A percentile compares a stretch with the other conserved stretches of the same genome.
These are phyloP conservation scores for Spilogale gracilis DNA, from an alignment of 2,113 vertebrate genomes.

Conservation along the genomic window DNA sequence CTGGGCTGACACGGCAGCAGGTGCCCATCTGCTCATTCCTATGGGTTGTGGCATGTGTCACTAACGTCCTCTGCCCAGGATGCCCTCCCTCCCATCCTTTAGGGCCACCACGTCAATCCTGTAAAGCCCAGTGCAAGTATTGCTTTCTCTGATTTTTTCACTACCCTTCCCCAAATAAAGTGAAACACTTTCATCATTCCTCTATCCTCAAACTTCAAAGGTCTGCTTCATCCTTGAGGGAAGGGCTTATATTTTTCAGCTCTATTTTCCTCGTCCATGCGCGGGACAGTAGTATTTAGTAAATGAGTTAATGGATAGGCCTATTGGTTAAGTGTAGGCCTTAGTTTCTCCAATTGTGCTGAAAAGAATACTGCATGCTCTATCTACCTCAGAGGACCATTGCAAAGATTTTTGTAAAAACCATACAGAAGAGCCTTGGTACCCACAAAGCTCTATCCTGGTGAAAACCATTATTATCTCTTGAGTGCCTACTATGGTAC, in stretches of 20 bases:
- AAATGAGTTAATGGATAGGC: neutral
- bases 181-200: neutral
- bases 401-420: neutral
- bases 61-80: neutral
- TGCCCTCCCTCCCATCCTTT: neutral
- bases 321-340: neutral
- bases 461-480: neutral
- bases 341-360: neutral
- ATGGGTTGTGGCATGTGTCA: neutral
- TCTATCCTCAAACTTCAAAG: conserved; percentile 9
- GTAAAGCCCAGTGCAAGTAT: neutral
- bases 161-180: conserved; percentile 17
- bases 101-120: neutral
- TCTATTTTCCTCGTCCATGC: neutral
- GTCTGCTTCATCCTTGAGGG: neutral
- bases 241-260: neutral
- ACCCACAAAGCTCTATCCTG: neutral
- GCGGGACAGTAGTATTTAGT: neutral
- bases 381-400: neutral
- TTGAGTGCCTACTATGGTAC: neutral
- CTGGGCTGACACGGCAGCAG: neutral
- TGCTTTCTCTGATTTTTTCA: conserved; percentile 19
- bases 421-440: neutral
- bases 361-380: neutral
- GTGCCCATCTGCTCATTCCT: no score